Conservation (phyloP, 2,888 invertebrate genomes). For the Chelonus formosanus region DNA sequence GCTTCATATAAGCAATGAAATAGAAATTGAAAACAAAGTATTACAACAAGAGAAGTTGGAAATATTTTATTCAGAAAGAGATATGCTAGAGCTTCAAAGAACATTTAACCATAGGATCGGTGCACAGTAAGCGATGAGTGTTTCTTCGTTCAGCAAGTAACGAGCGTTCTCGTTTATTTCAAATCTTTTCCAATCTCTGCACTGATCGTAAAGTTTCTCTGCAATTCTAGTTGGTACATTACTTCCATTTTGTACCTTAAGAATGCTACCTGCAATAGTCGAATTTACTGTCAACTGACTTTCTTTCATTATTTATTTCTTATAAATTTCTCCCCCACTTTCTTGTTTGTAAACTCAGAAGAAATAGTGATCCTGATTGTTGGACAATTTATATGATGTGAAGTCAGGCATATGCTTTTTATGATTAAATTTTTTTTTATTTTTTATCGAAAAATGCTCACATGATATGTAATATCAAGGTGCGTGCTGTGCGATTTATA, state of each 20-base stretch:
- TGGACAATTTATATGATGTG: no score
- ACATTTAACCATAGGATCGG: conserved; percentile 38
- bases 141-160: conserved; percentile 27
- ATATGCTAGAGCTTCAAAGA: conserved; percentile 21
- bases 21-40: no score
- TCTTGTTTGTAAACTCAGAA: neutral
- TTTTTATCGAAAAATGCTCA: neutral
- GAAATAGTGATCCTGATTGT: neutral
- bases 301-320: neutral
- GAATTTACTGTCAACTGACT: conserved; percentile 22
- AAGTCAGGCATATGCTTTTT: no score
- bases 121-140: conserved; percentile 38
- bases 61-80: no score
- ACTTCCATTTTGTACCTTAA: conserved; percentile 12
- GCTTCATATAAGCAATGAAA: no score
- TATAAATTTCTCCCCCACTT: neutral
- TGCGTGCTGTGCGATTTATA: conserved; percentile 10
- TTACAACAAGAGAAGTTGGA: no score
- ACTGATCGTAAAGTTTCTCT: conserved; percentile 37
- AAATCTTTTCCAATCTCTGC: conserved; percentile 41
- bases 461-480: conserved; percentile 1
- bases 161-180: conserved; percentile 37
- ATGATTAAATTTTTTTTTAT: no score
- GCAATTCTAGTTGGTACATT: conserved; percentile 8
- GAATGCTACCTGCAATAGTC: neutral